Conservation (phyloP, 2,888 invertebrate species). For the Acanthoscelides obtectus region DNA sequence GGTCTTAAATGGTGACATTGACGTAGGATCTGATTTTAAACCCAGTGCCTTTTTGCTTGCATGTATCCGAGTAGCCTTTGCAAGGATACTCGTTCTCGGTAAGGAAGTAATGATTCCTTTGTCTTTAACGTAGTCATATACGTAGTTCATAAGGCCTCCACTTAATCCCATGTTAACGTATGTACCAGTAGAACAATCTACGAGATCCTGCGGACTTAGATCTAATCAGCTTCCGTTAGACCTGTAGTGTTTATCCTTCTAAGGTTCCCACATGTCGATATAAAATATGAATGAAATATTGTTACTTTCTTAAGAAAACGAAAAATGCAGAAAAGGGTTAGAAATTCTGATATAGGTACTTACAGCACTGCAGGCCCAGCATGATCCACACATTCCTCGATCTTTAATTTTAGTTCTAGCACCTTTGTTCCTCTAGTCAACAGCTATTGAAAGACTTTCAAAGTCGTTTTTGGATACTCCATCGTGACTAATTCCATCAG, state of each 20-base stretch:
- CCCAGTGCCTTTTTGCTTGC: conserved; percentile 50
- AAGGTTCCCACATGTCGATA: conserved; percentile 4
- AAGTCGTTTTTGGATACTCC: too few relatives aligned
- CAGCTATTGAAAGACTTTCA: background rate
- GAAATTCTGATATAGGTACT: too few relatives aligned
- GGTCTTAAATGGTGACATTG: too few relatives aligned
- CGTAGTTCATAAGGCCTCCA: too few relatives aligned
- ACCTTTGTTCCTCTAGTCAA: conserved; percentile 2
- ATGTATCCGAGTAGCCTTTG: too few relatives aligned
- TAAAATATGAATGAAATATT: background rate
- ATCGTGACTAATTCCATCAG: too few relatives aligned
- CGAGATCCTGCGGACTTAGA: conserved; percentile 84
- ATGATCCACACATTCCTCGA: too few relatives aligned
- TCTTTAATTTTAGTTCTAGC: too few relatives aligned
- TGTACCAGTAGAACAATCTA: conserved; percentile 63
- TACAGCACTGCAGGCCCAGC: conserved; percentile 9
- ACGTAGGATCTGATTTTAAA: too few relatives aligned
- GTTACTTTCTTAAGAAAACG: too few relatives aligned
- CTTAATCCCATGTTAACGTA: conserved; percentile 87
- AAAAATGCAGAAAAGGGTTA: too few relatives aligned
- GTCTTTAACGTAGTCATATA: conserved; percentile 72
- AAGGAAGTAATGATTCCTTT: conserved; percentile 80
- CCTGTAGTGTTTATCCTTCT: conserved; percentile 9
- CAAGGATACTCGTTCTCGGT: conserved; percentile 86
- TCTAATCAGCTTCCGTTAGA: conserved; percentile 35